Percentiles rank a stretch among this genome's conserved stretches.
Conservation (phyloP, 2,113 vertebrate genomes). For the Oreochromis niloticus region DNA sequence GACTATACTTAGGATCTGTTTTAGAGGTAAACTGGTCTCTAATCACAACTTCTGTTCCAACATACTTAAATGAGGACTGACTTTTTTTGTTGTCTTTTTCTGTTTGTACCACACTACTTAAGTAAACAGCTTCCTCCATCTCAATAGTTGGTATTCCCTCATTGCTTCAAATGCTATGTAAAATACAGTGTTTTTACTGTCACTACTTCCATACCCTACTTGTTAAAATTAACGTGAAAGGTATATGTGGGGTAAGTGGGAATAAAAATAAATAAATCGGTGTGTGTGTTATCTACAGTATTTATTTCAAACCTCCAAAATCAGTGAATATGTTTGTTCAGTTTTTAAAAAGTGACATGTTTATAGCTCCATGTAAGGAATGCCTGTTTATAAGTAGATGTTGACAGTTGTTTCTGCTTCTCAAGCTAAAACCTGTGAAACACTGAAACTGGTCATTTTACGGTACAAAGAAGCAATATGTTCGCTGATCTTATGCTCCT, state of each 20-base stretch:
- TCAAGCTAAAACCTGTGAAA: constrained; percentile 28
- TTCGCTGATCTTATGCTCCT: constrained; percentile 22
- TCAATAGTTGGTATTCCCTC: not conserved
- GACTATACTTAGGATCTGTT: not conserved
- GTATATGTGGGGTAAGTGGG: not conserved
- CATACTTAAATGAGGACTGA: not conserved
- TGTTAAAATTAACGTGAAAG: not conserved
- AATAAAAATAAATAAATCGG: not conserved
- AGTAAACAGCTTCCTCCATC: not conserved
- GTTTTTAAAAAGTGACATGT: constrained; percentile 48
- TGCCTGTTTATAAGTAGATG: constrained; percentile 45
- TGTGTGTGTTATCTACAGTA: constrained; percentile 47
- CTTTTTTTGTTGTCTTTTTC: not conserved
- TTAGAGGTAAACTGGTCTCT: not conserved
- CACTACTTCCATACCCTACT: not conserved
- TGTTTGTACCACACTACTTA: not conserved
- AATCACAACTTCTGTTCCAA: not conserved
- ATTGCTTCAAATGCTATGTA: not conserved
- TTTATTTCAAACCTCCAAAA: constrained; percentile 51
- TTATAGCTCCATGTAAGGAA: constrained; percentile 29
- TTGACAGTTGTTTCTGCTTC: not conserved
- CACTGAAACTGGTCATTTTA: constrained; percentile 18
- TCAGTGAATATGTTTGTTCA: constrained; percentile 26
- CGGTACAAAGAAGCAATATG: constrained; percentile 34
- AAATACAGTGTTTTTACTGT: constrained; percentile 1